Evolutionary conservation across 2,888 invertebrate species (phyloP), one percentile per base, ranked within the genome.

Genomic region (Drosophila nigricruria): DNA sequence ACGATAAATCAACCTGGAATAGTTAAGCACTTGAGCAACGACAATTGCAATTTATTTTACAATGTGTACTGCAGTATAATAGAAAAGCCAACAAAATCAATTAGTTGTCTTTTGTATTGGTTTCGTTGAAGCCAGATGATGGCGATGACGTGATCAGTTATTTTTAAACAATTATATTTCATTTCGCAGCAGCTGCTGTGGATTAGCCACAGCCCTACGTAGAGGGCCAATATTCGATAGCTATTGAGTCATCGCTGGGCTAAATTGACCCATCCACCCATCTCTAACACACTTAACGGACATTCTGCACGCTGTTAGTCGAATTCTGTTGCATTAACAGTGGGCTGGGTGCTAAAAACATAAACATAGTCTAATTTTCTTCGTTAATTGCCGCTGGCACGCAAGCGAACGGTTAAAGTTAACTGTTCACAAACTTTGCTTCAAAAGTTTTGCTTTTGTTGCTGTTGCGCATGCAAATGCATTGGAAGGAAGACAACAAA

Each of bases 71-170:
- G 30, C 32, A 14, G 54, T 34, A 49, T 63, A 57, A 61, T 67
- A 73, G 62, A 54, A 57, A 49, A 30, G 14, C 32, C 68, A 27
- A 25, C 23, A 30, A 56, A 79, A 70, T 78, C 79, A 79, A 79
- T 79, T 79, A 68, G 73, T 78, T 49, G 64, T 64, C 70, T 52
- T 61, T 79, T 67, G 59, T 65, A 53, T 43, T 23, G 53, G 64
- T 53, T 53, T 49, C 32, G 45, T 64, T 57, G 56, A 50, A 18
- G 66, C 43, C 70, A 70, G 76, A 82, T 79, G 80, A 68, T 79
- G 80, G 66, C 76, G 82, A 70, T 82, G 82, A 82, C 82, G 82
- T 72, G 82, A 79, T 70, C 77, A 25, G 66, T 70, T 82, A 79
- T 80, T 82, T 72, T 68, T 72, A 75, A 71, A 53, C 56, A 53